Evolutionary conservation across 1,140 invertebrate genomes (phyloP).

Genomic region (Helicoverpa armigera): DNA sequence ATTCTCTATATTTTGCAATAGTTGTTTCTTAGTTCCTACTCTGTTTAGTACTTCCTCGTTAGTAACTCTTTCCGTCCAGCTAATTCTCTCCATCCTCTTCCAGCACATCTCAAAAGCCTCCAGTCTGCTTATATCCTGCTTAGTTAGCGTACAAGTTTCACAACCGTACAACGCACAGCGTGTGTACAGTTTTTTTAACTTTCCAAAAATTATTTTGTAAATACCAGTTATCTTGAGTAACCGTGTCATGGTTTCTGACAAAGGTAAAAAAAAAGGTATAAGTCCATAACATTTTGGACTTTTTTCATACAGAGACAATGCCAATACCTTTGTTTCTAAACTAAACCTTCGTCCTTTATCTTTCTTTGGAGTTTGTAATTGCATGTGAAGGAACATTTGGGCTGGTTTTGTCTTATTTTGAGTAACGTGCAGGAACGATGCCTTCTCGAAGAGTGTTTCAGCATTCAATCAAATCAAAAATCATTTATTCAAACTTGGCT

Average conservation of each 20-base stretch:
- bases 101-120: no score
- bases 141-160: no score
- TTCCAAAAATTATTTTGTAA: slow-evolving; percentile 51
- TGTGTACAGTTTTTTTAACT: slow-evolving; percentile 39
- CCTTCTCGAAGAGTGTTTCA: neutral
- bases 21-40: no score
- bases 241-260: slow-evolving; percentile 48
- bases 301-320: slow-evolving; percentile 43
- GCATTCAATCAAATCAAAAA: no score
- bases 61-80: no score
- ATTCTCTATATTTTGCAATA: no score
- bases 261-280: slow-evolving; percentile 52
- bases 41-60: no score
- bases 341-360: slow-evolving; percentile 39
- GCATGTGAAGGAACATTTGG: slow-evolving; percentile 9
- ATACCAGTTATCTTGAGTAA: slow-evolving; percentile 50
- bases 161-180: no score
- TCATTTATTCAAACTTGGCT: no score
- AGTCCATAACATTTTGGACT: slow-evolving; percentile 40
- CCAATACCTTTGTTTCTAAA: slow-evolving; percentile 46
- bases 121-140: no score
- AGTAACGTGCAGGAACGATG: neutral
- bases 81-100: no score
- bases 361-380: slow-evolving; percentile 28
- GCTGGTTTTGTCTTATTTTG: neutral